Percentiles rank a stretch among this genome's conserved stretches.
These are phyloP conservation scores for Dusona sp. DNA, from an alignment of 2,888 invertebrate genomes.

Conservation along the genomic window DNA sequence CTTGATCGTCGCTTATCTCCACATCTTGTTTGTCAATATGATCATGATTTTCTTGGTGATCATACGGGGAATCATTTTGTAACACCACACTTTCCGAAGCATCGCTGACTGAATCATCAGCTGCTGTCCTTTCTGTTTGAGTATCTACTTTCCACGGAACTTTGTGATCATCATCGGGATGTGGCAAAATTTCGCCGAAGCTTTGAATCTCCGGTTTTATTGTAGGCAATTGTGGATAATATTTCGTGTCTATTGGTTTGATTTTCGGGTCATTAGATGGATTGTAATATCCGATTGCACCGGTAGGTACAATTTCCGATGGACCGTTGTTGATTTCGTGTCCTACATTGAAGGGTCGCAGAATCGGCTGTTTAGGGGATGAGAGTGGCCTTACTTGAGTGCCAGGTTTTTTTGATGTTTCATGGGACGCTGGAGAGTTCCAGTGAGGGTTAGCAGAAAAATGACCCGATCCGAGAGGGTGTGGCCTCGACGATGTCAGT, in stretches of 20 bases:
- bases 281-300: constrained; percentile 79
- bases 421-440: constrained; percentile 70
- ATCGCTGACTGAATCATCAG: constrained; percentile 62
- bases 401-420: constrained; percentile 66
- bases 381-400: constrained; percentile 50
- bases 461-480: constrained; percentile 52
- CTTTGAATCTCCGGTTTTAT: constrained; percentile 72
- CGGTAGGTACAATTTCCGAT: constrained; percentile 76
- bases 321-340: constrained; percentile 38
- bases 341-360: constrained; percentile 25
- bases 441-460: constrained; percentile 64
- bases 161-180: constrained; percentile 66
- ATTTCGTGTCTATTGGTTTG: constrained; percentile 69
- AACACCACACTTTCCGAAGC: constrained; percentile 70
- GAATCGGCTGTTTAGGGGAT: constrained; percentile 22
- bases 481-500: constrained; percentile 32
- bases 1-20: constrained; percentile 29
- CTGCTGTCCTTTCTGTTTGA: constrained; percentile 64
- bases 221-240: constrained; percentile 71
- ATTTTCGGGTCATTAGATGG: constrained; percentile 76
- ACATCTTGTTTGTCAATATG: constrained; percentile 56
- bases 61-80: constrained; percentile 57
- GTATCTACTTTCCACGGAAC: constrained; percentile 66
- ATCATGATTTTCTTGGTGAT: constrained; percentile 34
- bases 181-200: constrained; percentile 71